Percentiles rank a stretch among this genome's conserved stretches.
phyloP scores from a whole-genome alignment of 2,113 vertebrate genomes.

The Chionodraco myersi region DNA sequence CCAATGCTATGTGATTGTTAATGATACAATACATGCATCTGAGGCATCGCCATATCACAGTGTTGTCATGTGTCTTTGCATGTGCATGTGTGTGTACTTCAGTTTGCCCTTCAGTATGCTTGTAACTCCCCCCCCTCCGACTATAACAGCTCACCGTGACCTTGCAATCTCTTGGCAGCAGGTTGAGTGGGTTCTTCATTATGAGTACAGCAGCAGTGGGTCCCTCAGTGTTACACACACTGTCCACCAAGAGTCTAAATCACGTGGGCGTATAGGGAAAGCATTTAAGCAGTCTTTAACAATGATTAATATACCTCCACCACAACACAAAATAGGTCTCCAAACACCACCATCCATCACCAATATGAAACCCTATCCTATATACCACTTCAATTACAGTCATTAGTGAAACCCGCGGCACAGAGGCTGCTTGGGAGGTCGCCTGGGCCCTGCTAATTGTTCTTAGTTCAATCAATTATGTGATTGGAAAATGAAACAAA shows the following conservation, averaged over 20 bases:
- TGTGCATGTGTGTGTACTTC: constrained; percentile 32
- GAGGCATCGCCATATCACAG: not conserved
- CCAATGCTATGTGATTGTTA: not conserved
- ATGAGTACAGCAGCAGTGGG: constrained; percentile 60
- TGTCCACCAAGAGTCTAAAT: constrained; percentile 72
- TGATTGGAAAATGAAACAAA: constrained; percentile 65
- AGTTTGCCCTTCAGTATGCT: constrained; percentile 55
- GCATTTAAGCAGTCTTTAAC: constrained; percentile 74
- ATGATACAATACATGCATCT: not conserved
- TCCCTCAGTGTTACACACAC: constrained; percentile 54
- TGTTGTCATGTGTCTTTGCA: not conserved
- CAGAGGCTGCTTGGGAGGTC: constrained; percentile 43
- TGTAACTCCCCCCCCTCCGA: constrained; percentile 38
- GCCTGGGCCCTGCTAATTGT: constrained; percentile 37
- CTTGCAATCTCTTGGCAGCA: constrained; percentile 62
- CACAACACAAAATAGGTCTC: constrained; percentile 61
- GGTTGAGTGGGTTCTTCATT: constrained; percentile 75
- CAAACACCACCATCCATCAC: constrained; percentile 69
- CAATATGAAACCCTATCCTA: constrained; percentile 64
- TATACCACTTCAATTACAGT: constrained; percentile 70
- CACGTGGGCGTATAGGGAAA: constrained; percentile 64
- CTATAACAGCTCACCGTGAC: constrained; percentile 58
- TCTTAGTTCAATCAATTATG: constrained; percentile 61
- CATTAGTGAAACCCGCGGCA: constrained; percentile 57
- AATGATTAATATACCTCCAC: constrained; percentile 76